Base-by-base conservation (phyloP, 1,140 invertebrate species). In the Hycleus cichorii region DNA sequence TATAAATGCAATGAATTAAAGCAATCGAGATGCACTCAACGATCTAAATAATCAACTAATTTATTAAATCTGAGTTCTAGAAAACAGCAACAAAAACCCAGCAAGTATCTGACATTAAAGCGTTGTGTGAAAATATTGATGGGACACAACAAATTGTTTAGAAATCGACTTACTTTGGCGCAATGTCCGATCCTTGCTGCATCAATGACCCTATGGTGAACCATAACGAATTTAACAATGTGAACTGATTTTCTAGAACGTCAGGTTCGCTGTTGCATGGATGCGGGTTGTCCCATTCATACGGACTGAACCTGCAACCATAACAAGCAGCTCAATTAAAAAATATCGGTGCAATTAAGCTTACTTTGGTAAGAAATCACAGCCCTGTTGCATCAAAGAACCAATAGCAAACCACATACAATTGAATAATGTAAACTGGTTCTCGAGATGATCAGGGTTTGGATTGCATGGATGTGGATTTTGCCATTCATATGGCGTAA, bases 381-480 rank as follows among this genome's bases (percentile, higher is more conserved):
- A 92, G 67, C 90, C 90, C 78, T 93, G 90, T 73, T 92, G 91
- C 89, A 95, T 93, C 60, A 95, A 80, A 10, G 91, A 93, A 59
- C 92, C 93, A 69, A 96, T 91, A 49, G 91, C 91, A 78, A 96
- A 96, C 93, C 93, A 97, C 76, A 96, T 83, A 75, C 90, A 93
- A 78, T 96, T 96, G 67, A 91, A 81, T 40, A 95, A 77, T 46
- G 89, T 93, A 76, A 96, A 95, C 74, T 93, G 89, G 75, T 94
- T 96, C 75, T 93, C 89, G 74, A 85, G 79, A 63, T 83, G 87
- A 75, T 82, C 89, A 74, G 80, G 83, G 72, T 84, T 88, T 59
- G 80, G 84, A 67, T 90, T 86, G 74, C 87, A 88, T n/a, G 87
- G 86, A 68, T 89, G 88, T 47, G 90, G 89, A 72, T 87, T 89